Evolutionary conservation across 2,797 vertebrate genomes (phyloP).

Genomic region (Mormyrus proboscirostris): DNA sequence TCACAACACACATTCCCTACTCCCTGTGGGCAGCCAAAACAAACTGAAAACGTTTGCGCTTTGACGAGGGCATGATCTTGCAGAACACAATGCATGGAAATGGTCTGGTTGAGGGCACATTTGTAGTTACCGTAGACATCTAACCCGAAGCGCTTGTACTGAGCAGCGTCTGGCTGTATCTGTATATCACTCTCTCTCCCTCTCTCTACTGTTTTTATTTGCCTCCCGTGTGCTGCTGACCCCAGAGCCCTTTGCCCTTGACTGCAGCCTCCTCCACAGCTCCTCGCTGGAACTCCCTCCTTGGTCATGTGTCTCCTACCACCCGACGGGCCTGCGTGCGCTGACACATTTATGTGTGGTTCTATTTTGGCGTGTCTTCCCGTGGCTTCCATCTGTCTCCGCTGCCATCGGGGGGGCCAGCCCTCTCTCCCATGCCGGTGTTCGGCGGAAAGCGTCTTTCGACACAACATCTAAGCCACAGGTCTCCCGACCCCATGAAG

Average conservation of each 20-base stretch:
- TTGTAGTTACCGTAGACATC: neutral
- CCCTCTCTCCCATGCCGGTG: neutral
- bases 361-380: conserved; percentile 40
- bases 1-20: neutral
- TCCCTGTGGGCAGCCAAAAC: neutral
- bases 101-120: neutral
- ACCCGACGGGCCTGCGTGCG: neutral
- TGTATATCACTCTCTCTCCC: neutral
- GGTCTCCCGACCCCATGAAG: neutral
- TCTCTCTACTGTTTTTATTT: neutral
- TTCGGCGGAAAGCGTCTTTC: neutral
- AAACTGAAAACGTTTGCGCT: neutral
- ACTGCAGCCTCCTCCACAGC: conserved; percentile 5
- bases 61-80: neutral
- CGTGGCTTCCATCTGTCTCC: conserved; percentile 42
- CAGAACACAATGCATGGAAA: neutral
- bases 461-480: neutral
- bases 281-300: conserved; percentile 20
- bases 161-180: neutral
- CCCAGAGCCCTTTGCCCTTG: conserved; percentile 3
- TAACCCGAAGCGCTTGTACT: neutral
- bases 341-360: conserved; percentile 24
- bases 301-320: conserved; percentile 16
- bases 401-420: conserved; percentile 8
- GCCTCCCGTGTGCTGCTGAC: neutral